Base-by-base conservation (phyloP, 2,113 vertebrate genomes). In the Tachysurus fulvidraco region DNA sequence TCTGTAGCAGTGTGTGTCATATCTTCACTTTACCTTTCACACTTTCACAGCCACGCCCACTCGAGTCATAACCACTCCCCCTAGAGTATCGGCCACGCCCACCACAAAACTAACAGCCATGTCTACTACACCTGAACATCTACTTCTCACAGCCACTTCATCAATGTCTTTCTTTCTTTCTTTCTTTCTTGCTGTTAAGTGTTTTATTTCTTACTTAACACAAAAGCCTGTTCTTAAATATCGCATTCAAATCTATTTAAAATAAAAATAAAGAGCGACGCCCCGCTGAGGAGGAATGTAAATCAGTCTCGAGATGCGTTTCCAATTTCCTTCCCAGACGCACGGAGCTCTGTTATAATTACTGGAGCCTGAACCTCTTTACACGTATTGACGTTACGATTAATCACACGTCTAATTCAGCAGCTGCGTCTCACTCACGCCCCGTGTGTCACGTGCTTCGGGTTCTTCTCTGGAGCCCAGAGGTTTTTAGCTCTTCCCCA, bases 401-500 rank as follows among this genome's bases (percentile, higher is more conserved):
- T 86, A 85, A 89, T 88, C 74, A 73, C 44, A 79, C 59, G 28
- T 83, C 62, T 54, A 74, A 67, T 80, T 85, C 57, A 73, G 86
- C 86, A 88, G 89, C 81, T 86, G 89, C 78, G 78, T 86, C 71
- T 86, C 77, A 86, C 81, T 65, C 80, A 74, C 54, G 13, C n/a
- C 71, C 36, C 30, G 73, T 46, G 36, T 59, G 64, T 12, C 74
- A 77, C 73, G 64, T 54, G 50, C 30, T n/a, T 73, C 30, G 44
- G 69, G 55, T 55, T 52, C 71, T 36, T 74, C 19, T 83, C 71
- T 28, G 30, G 64, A 73, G 57, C 74, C 55, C 17, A 81, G 84
- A 80, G 71, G 84, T 84, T 90, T 84, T 90, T 86, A 81, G 81
- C 81, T 86, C 86, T 83, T 87, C 88, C 86, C 79, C 73, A 79